phyloP scores from a whole-genome alignment of 2,888 invertebrate genomes.

The Erpobdella octoculata region DNA sequence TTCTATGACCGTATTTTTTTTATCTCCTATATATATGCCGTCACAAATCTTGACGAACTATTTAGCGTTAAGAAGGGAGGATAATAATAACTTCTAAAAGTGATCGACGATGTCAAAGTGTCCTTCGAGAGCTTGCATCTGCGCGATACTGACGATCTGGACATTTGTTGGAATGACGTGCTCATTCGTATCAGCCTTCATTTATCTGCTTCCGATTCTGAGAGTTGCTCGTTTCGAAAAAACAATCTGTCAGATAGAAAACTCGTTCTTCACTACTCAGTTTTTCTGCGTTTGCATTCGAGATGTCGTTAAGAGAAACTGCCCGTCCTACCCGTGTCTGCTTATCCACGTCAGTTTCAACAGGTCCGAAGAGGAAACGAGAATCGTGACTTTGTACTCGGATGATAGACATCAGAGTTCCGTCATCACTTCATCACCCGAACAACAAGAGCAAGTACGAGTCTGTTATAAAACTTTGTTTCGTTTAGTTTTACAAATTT shows the following conservation, averaged over 20 bases:
- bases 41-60: too few species aligned
- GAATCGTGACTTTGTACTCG: conserved; percentile 33
- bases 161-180: conserved; percentile 27
- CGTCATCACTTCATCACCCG: conserved; percentile 29
- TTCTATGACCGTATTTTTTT: too few species aligned
- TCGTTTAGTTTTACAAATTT: too few species aligned
- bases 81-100: too few species aligned
- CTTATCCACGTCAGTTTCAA: conserved; percentile 35
- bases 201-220: conserved; percentile 33
- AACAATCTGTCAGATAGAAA: conserved; percentile 33
- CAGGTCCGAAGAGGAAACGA: conserved; percentile 25
- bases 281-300: conserved; percentile 32
- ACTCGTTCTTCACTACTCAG: conserved; percentile 35
- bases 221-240: conserved; percentile 26
- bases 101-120: conserved; percentile 30
- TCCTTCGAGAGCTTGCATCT: conserved; percentile 37
- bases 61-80: too few species aligned
- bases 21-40: too few species aligned
- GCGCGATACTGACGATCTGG: conserved; percentile 34
- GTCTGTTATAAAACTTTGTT: too few species aligned
- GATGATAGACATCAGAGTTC: conserved; percentile 33
- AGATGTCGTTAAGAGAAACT: conserved; percentile 21
- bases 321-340: conserved; percentile 35
- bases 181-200: conserved; percentile 29
- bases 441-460: conserved; percentile 34